Conservation (phyloP, 1,140 invertebrate genomes). For the Pachyrhynchus sulphureomaculatus region DNA sequence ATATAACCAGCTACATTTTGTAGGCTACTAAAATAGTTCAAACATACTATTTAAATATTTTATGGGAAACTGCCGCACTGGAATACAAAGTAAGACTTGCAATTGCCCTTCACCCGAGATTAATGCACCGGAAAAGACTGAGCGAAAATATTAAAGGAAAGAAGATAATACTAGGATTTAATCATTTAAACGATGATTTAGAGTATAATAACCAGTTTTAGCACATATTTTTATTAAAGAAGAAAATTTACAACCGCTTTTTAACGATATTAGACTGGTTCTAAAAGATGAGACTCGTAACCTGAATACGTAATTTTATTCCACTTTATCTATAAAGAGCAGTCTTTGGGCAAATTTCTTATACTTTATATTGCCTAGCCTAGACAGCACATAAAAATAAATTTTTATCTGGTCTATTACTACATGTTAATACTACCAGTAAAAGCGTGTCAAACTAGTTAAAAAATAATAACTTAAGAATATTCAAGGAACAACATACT, state of each 20-base stretch:
- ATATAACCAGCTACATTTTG: too few species aligned
- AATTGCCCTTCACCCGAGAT: conserved; percentile 1
- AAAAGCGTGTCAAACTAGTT: too few species aligned
- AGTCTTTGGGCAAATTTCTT: conserved; percentile 5
- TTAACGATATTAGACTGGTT: conserved; percentile 24
- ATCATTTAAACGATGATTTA: conserved; percentile 24
- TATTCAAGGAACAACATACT: too few species aligned
- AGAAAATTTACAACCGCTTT: conserved; percentile 27
- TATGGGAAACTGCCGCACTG: not conserved
- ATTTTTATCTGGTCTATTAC: too few species aligned
- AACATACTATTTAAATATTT: not conserved
- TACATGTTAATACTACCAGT: too few species aligned
- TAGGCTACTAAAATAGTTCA: too few species aligned
- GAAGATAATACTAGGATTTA: conserved; percentile 21
- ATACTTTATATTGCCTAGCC: not conserved
- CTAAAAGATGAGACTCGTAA: conserved; percentile 19
- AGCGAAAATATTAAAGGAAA: conserved; percentile 15
- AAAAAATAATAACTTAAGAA: too few species aligned
- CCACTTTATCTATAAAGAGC: conserved; percentile 19
- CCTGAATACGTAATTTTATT: conserved; percentile 27
- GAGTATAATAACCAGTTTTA: conserved; percentile 16
- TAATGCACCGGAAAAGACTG: not conserved
- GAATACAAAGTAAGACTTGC: conserved; percentile 3
- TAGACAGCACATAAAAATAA: not conserved
- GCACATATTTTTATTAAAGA: conserved; percentile 21